Base-by-base conservation (phyloP, 2,113 vertebrate species). In the Sphyrna mokarran region DNA sequence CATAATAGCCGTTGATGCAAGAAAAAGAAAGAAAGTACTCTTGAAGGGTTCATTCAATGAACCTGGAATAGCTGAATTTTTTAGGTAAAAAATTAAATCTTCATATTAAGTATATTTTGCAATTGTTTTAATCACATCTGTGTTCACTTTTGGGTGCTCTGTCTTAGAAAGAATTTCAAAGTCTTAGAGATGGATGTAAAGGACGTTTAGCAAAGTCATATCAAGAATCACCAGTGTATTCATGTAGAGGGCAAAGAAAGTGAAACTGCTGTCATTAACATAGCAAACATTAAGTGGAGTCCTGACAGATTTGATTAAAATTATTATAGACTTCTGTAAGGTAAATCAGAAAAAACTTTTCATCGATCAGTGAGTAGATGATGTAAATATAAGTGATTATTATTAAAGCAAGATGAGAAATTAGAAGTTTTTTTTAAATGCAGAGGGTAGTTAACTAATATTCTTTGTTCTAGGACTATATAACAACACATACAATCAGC, bases 11-110 rank as follows among this genome's bases (percentile, higher is more conserved):
- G 97, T 99, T 95, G 99, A 99, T 87, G 97, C 98, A 0, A 98
- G 99, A 96, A 99, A 99, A 97, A 99, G 99, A 98, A 99, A 99
- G 68, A 99, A 99, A 95, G 98, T 99, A 23, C 98, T 99, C 76
- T 97, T 99, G 37, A 99, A 97, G 95, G 99, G 99, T 37, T 99
- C 99, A 0, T 99, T 99, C 97, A 99, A 98, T 78, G 99, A 99
- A 80, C 98, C 98, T 89, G 98, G 98, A 80, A 98, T 98, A 96
- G 98, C 98, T 48, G 98, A 98, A 95, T 98, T 98, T 96, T 97
- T 98, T 96, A 97, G 98, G 98, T 98, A 96, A 95, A 66, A 54
- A 76, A 76, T 20, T 69, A 70, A 69, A 94, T 37, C 0, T 94
- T n/a, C 37, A 13, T 94, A 54, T 72, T 43, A 72, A 66, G 16